Percentiles rank a stretch among this genome's conserved stretches.
Conservation (phyloP, 2,797 vertebrate species). For the Harpagifer antarcticus region DNA sequence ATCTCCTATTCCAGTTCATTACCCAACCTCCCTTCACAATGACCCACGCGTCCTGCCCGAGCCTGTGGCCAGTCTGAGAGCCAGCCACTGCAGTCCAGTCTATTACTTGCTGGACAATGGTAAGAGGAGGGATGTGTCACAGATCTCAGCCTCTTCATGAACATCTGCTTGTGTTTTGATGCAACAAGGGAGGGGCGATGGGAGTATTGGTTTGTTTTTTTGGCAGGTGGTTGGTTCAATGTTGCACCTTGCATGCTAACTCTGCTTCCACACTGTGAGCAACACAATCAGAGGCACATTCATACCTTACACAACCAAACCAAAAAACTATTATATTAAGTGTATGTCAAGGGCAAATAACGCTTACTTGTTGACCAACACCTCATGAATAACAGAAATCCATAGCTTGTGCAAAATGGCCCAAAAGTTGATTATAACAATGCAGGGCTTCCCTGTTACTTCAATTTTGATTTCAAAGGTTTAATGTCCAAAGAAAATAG, state of each 20-base stretch:
- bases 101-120: constrained; percentile 91
- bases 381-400: background rate
- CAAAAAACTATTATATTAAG: background rate
- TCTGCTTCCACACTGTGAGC: constrained; percentile 73
- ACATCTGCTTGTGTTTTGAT: constrained; percentile 68
- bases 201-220: constrained; percentile 25
- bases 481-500: background rate
- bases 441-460: background rate
- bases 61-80: constrained; percentile 85
- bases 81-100: constrained; percentile 89
- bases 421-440: background rate
- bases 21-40: constrained; percentile 85
- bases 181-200: constrained; percentile 12
- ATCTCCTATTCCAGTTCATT: constrained; percentile 87
- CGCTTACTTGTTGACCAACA: constrained; percentile 4
- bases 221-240: constrained; percentile 44
- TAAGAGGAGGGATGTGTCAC: constrained; percentile 78
- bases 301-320: background rate
- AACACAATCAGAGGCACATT: constrained; percentile 36
- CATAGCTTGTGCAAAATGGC: background rate
- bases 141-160: constrained; percentile 57
- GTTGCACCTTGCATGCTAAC: constrained; percentile 76
- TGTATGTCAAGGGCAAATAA: background rate
- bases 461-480: background rate
- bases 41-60: constrained; percentile 84